These are phyloP conservation scores for Hermaeophaga mercurialis DNA, from an alignment of 2,888 invertebrate genomes.

Conservation along the genomic window DNA sequence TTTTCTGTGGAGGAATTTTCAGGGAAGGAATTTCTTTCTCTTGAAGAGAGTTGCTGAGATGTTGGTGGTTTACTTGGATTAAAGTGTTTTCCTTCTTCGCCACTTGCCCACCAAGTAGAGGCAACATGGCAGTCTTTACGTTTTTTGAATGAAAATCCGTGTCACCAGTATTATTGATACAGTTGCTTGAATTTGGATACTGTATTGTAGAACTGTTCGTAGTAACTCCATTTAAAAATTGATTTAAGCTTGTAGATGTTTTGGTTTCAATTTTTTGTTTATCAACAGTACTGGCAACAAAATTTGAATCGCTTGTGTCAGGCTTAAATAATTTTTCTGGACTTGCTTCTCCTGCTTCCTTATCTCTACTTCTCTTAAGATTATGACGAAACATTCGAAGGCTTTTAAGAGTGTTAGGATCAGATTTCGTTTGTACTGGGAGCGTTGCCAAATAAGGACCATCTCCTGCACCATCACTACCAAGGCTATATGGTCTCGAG, in stretches of 20 bases:
- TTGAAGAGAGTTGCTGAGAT: constrained; percentile 20
- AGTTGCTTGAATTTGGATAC: constrained; percentile 15
- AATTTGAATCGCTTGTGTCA: constrained; percentile 19
- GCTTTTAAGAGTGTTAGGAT: constrained; percentile 61
- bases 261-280: constrained; percentile 8
- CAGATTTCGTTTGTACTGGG: constrained; percentile 50
- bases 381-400: constrained; percentile 61
- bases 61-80: constrained; percentile 41
- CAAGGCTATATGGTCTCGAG: constrained; percentile 58
- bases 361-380: constrained; percentile 46
- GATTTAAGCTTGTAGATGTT: constrained; percentile 19
- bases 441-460: constrained; percentile 38
- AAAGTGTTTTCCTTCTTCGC: constrained; percentile 39
- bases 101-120: constrained; percentile 49
- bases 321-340: constrained; percentile 33
- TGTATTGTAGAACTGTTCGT: constrained; percentile 10
- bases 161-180: constrained; percentile 17
- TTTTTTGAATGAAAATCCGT: constrained; percentile 45
- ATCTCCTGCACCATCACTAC: constrained; percentile 56
- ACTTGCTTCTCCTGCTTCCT: constrained; percentile 24
- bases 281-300: constrained; percentile 7
- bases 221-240: constrained; percentile 27
- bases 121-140: constrained; percentile 50
- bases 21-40: constrained; percentile 23
- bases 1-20: constrained; percentile 12